Evolutionary conservation across 64 coral and sea anemone genomes (phyloP).

Genomic region (Anthopleura sola): DNA sequence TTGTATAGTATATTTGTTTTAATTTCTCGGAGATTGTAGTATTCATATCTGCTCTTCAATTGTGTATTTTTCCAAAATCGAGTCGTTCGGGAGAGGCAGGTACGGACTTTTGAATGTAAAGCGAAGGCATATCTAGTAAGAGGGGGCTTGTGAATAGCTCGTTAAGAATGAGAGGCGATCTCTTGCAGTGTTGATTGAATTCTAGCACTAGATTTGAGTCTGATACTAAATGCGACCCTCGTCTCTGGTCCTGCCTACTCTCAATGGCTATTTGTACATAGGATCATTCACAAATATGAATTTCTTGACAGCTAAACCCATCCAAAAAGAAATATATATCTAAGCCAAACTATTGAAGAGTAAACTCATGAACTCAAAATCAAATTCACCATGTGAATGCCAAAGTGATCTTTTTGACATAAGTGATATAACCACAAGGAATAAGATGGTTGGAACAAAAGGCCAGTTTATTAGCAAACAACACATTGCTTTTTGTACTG

Average conservation of each 20-base stretch:
- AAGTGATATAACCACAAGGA: slow-evolving; percentile 26
- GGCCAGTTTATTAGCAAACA: slow-evolving; percentile 64
- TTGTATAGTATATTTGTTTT: slow-evolving; percentile 28
- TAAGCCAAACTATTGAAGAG: slow-evolving; percentile 18
- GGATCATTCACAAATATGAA: slow-evolving; percentile 28
- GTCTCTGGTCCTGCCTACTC: slow-evolving; percentile 18
- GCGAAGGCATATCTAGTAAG: slow-evolving; percentile 20
- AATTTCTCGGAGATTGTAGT: slow-evolving; percentile 23
- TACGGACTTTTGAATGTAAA: neutral
- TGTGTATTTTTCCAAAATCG: slow-evolving; percentile 21
- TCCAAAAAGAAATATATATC: slow-evolving; percentile 27
- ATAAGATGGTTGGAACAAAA: slow-evolving; percentile 23
- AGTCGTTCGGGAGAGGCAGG: slow-evolving; percentile 18
- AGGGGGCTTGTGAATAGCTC: slow-evolving; percentile 12
- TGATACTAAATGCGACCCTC: slow-evolving; percentile 26
- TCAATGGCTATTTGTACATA: slow-evolving; percentile 35
- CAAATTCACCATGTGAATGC: slow-evolving; percentile 22
- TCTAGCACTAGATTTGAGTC: slow-evolving; percentile 30
- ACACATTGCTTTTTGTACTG: slow-evolving; percentile 38
- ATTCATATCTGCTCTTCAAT: slow-evolving; percentile 14
- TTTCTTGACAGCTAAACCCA: slow-evolving; percentile 34
- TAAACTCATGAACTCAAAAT: neutral
- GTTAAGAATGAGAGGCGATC: slow-evolving; percentile 33
- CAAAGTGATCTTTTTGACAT: slow-evolving; percentile 30
- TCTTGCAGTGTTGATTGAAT: slow-evolving; percentile 45